Percentiles rank a stretch among this genome's conserved stretches.
phyloP scores from a whole-genome alignment of 2,888 invertebrate species.

The Epinotia brunnichana region DNA sequence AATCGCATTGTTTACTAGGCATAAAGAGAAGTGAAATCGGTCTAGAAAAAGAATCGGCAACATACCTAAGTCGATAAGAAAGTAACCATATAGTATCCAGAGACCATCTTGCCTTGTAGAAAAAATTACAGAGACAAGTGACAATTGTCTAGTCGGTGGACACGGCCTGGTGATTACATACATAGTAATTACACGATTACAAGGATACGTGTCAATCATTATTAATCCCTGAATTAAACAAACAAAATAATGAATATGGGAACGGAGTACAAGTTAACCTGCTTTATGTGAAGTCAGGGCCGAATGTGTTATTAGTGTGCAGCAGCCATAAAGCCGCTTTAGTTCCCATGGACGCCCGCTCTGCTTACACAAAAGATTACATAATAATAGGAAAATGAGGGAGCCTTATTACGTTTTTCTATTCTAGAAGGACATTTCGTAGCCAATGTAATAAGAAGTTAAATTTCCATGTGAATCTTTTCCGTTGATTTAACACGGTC shows the following conservation, averaged over 20 bases:
- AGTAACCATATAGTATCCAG: no score
- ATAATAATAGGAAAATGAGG: background rate
- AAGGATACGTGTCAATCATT: conserved; percentile 15
- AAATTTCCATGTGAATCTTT: background rate
- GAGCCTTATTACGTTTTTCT: conserved; percentile 5
- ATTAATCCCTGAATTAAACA: conserved; percentile 15
- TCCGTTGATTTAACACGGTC: no score
- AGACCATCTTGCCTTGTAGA: no score
- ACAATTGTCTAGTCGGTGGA: no score
- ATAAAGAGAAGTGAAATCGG: no score
- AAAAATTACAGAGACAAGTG: no score
- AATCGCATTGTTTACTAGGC: no score
- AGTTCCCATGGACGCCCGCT: conserved; percentile 14
- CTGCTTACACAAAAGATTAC: background rate
- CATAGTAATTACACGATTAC: background rate
- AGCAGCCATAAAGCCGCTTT: conserved; percentile 17
- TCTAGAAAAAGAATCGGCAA: no score
- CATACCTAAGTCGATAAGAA: no score
- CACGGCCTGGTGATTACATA: no score
- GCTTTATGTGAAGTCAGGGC: conserved; percentile 30
- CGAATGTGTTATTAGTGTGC: conserved; percentile 29
- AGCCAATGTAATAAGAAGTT: background rate
- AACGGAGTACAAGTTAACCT: conserved; percentile 28
- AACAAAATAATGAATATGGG: conserved; percentile 34
- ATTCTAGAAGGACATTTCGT: background rate